Base-by-base conservation (phyloP, 2,113 vertebrate genomes). In the Laticauda colubrina region DNA sequence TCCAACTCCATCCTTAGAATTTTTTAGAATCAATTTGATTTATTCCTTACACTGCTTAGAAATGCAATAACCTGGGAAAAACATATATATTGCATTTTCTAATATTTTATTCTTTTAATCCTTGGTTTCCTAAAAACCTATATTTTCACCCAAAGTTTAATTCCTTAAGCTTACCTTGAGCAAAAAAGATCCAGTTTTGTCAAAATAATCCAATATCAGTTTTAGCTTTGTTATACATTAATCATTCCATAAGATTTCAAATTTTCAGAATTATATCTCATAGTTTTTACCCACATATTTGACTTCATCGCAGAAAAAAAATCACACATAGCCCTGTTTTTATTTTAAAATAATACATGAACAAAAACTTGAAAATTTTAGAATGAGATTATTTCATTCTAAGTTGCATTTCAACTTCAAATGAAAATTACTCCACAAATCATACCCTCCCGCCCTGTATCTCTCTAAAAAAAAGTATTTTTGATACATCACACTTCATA, bases 91-190 rank as follows among this genome's bases (percentile, higher is more conserved):
- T 95, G 20, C 4, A 89, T 89, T 93, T 57, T 56, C 34, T 93
- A 34, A 1, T 91, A 95, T 94, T 92, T 95, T 94, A 92, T 34
- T 34, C 20, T 86, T 85, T 26, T 87, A 6, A 87, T 29, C 11
- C 92, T 34, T 92, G 69, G 69, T 94, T 14, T 6, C 34, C 54
- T 2, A 90, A 93, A 69, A n/a, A 90, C 1, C 34, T 56, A 4
- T 0, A 0, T 89, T 85, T 69, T 10, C 43, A 90, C 86, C 93
- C 59, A 88, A 88, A 93, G 55, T 75, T 92, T 45, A 23, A 88
- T 95, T 95, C 91, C 96, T 95, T 96, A 94, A 94, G 93, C 93
- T 26, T 75, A 85, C 92, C 90, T 91, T 92, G 87, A 93, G 34
- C 23, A 21, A 92, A 81, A 69, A 75, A 0, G 12, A 23, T 91